phyloP scores from a whole-genome alignment of 2,113 vertebrate genomes.

The Pseudorasbora parva region DNA sequence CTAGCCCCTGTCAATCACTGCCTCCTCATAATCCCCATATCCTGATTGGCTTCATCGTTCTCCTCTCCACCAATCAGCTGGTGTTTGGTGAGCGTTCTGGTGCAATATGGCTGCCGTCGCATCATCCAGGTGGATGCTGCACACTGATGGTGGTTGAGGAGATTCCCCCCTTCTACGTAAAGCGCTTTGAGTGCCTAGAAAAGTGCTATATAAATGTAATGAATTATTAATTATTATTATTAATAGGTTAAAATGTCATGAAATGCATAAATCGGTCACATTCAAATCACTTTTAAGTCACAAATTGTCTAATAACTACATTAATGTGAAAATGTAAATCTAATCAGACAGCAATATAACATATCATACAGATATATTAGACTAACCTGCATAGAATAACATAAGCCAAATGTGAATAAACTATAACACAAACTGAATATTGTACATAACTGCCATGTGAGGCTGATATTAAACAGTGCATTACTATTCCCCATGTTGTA shows the following conservation, averaged over 20 bases:
- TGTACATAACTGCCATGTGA: constrained; percentile 5
- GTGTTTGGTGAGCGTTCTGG: no score
- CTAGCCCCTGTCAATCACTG: no score
- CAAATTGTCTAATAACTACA: neutral
- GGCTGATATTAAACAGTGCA: constrained; percentile 28
- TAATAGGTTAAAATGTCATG: neutral
- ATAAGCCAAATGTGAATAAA: neutral
- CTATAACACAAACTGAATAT: neutral
- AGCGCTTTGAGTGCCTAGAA: no score
- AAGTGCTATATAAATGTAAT: no score
- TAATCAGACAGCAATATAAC: neutral
- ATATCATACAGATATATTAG: neutral
- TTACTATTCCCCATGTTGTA: neutral
- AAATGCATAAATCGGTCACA: neutral
- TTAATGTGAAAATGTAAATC: neutral
- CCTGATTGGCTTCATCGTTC: no score
- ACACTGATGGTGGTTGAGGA: no score
- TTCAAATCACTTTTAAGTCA: neutral
- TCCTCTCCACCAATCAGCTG: no score
- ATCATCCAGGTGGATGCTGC: no score
- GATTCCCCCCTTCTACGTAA: no score
- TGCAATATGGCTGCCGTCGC: no score
- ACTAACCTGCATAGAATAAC: neutral
- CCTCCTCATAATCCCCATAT: no score
- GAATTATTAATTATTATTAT: no score